These are phyloP conservation scores for Procambarus virginalis DNA, from an alignment of 1,140 invertebrate species.

Conservation along the genomic window DNA sequence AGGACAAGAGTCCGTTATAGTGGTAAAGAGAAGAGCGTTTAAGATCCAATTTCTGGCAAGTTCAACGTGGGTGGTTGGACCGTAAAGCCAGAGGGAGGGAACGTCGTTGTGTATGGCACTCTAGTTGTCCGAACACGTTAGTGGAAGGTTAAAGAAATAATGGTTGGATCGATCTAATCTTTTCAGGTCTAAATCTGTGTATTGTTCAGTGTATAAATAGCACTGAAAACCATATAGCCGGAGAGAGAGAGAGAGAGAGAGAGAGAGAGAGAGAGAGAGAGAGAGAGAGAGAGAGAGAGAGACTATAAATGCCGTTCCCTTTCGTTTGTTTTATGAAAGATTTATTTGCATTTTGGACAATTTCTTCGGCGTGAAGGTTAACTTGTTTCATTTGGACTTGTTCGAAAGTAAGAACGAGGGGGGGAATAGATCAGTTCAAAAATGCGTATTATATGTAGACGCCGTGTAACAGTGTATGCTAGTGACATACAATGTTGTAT, in stretches of 20 bases:
- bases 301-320: neutral
- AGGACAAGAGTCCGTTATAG: neutral
- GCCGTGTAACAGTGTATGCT: too few relatives aligned
- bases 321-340: neutral
- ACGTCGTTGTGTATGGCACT: neutral
- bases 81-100: neutral
- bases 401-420: too few relatives aligned
- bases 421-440: too few relatives aligned
- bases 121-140: slow-evolving; percentile 29
- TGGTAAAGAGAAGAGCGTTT: neutral
- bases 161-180: slow-evolving; percentile 56
- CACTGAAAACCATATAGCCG: slow-evolving; percentile 57
- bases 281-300: neutral
- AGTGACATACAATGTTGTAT: too few relatives aligned
- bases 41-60: neutral
- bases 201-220: slow-evolving; percentile 55
- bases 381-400: too few relatives aligned
- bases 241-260: neutral
- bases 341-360: too few relatives aligned
- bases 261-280: neutral
- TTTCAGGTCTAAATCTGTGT: slow-evolving; percentile 60
- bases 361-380: too few relatives aligned
- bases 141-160: slow-evolving; percentile 52
- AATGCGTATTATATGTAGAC: too few relatives aligned
- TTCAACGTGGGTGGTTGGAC: neutral